Evolutionary conservation across 2,797 vertebrate genomes (phyloP).

Genomic region (Melanotaenia nigrans): DNA sequence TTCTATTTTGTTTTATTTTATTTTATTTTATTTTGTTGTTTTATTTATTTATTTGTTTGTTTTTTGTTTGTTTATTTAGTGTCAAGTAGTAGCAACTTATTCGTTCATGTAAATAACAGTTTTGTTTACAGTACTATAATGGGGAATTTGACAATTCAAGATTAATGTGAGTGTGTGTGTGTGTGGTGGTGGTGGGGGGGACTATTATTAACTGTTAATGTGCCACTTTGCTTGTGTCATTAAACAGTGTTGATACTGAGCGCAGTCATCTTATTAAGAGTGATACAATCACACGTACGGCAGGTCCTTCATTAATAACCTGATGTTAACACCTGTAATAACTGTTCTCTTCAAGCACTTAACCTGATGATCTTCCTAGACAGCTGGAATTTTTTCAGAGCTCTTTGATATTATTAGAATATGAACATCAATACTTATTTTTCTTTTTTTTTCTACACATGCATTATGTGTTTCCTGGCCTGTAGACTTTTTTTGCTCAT

Average conservation of each 20-base stretch:
- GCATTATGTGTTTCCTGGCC: background rate
- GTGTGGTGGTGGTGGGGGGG: too few species aligned
- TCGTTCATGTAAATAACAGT: too few species aligned
- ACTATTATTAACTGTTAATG: background rate
- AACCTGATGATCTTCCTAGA: background rate
- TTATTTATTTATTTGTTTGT: background rate
- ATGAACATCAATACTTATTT: background rate
- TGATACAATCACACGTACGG: background rate
- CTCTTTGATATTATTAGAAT: background rate
- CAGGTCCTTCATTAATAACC: background rate
- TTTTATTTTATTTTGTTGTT: background rate
- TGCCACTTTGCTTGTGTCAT: background rate
- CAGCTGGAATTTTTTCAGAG: background rate
- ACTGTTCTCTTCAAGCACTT: background rate
- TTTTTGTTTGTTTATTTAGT: background rate
- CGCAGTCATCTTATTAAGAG: background rate
- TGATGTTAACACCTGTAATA: background rate
- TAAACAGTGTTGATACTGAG: conserved; percentile 5
- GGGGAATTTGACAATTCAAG: too few species aligned
- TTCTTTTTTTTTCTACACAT: background rate
- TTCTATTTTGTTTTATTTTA: background rate
- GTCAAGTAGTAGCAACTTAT: too few species aligned
- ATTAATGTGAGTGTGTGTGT: too few species aligned
- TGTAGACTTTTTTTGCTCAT: background rate
- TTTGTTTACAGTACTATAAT: too few species aligned